These are phyloP conservation scores for Eubasilissa splendida DNA, from an alignment of 2,888 invertebrate species.

Conservation along the genomic window DNA sequence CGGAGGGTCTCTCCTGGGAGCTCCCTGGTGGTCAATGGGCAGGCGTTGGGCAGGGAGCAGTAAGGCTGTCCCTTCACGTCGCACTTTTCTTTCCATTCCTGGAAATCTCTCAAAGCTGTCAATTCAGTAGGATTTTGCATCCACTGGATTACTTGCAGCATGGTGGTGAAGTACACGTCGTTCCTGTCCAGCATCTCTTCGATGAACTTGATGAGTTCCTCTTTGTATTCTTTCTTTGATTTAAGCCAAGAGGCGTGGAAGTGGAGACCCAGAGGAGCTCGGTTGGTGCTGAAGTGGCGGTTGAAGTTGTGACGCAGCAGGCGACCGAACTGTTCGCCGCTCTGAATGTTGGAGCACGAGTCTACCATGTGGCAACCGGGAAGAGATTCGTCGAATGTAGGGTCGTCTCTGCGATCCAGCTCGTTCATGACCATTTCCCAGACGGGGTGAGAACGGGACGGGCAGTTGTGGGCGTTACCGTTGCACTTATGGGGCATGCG, in stretches of 20 bases:
- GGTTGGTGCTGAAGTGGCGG: constrained; percentile 93
- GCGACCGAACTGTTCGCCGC: constrained; percentile 91
- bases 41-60: constrained; percentile 93
- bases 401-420: constrained; percentile 93
- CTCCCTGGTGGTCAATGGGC: constrained; percentile 90
- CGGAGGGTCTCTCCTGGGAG: constrained; percentile 93
- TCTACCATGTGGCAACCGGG: constrained; percentile 97
- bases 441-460: constrained; percentile 90
- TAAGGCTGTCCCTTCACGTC: constrained; percentile 94
- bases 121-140: constrained; percentile 95
- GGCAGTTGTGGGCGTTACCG: constrained; percentile 94
- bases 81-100: constrained; percentile 96
- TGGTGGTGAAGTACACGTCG: constrained; percentile 94
- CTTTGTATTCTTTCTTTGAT: constrained; percentile 93
- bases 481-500: constrained; percentile 97
- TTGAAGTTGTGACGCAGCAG: constrained; percentile 95
- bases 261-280: constrained; percentile 92
- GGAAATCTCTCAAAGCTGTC: constrained; percentile 89
- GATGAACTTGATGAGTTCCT: constrained; percentile 92
- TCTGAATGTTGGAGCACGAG: constrained; percentile 93
- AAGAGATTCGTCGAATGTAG: constrained; percentile 92
- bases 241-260: constrained; percentile 97
- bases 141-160: constrained; percentile 94
- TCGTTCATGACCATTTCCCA: constrained; percentile 99
- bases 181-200: constrained; percentile 92